These are phyloP conservation scores for Pocillopora verrucosa DNA, from an alignment of 64 coral and sea anemone species.

Conservation along the genomic window DNA sequence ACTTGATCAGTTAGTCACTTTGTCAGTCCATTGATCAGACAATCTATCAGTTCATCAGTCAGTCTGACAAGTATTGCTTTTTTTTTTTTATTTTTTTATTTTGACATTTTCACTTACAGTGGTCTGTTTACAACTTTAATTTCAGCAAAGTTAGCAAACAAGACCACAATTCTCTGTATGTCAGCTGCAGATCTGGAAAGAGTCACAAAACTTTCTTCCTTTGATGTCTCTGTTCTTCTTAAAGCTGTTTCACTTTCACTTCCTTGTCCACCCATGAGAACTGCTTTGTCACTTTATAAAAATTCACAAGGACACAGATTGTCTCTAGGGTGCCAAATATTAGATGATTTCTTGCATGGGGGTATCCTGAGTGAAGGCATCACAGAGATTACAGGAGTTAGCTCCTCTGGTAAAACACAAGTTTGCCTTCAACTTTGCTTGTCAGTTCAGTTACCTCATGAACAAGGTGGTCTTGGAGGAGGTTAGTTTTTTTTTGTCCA, in stretches of 20 bases:
- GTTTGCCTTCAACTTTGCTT: slow-evolving; percentile 87
- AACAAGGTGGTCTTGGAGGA: slow-evolving; percentile 70
- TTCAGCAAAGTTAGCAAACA: slow-evolving; percentile 49
- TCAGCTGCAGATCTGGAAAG: slow-evolving; percentile 78
- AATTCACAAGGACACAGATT: slow-evolving; percentile 27
- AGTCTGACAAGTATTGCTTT: neutral
- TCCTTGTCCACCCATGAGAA: slow-evolving; percentile 52
- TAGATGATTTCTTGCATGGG: slow-evolving; percentile 68
- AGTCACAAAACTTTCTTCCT: slow-evolving; percentile 74
- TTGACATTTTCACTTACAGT: neutral
- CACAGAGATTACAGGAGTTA: slow-evolving; percentile 91
- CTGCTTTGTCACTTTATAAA: slow-evolving; percentile 66
- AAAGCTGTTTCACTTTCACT: slow-evolving; percentile 63
- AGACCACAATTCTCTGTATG: slow-evolving; percentile 68
- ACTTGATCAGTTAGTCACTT: too few relatives aligned
- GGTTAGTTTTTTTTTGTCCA: slow-evolving; percentile 19
- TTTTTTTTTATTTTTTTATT: neutral
- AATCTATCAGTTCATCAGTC: neutral
- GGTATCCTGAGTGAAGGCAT: slow-evolving; percentile 77
- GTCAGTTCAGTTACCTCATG: slow-evolving; percentile 77
- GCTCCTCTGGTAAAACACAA: slow-evolving; percentile 91
- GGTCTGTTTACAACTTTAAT: neutral
- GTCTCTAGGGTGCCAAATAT: slow-evolving; percentile 70
- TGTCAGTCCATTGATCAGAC: too few relatives aligned
- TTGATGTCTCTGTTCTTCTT: slow-evolving; percentile 76